phyloP scores from a whole-genome alignment of 1,140 invertebrate genomes.

The Phortica variegata region DNA sequence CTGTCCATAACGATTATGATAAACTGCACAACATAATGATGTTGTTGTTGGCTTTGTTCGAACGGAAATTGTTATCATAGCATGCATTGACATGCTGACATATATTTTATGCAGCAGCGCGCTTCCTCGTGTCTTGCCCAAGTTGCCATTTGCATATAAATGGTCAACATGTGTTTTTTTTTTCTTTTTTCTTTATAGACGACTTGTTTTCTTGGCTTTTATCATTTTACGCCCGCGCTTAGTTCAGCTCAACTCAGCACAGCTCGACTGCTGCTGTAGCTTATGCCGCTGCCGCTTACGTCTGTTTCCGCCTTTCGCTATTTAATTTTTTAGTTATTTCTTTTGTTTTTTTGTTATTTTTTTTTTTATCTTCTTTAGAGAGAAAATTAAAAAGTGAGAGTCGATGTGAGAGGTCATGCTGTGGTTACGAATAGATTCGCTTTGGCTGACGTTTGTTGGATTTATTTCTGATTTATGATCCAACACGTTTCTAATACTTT shows the following conservation, averaged over 20 bases:
- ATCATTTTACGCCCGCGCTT: constrained; percentile 35
- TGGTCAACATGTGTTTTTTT: constrained; percentile 33
- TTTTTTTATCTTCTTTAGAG: no score
- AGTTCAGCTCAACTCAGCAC: no score
- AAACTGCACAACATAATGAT: no score
- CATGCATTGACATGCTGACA: constrained; percentile 40
- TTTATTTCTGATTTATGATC: constrained; percentile 34
- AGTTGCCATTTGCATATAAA: constrained; percentile 49
- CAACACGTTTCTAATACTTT: constrained; percentile 16
- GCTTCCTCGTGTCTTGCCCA: no score
- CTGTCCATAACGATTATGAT: no score
- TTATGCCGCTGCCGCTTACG: no score
- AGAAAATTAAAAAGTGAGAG: constrained; percentile 45
- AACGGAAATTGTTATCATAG: no score
- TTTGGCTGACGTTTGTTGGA: constrained; percentile 10
- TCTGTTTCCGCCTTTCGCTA: constrained; percentile 34
- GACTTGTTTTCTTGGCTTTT: no score
- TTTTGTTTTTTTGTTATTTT: no score
- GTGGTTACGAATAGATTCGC: constrained; percentile 19
- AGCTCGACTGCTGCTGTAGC: no score
- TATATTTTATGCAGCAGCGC: constrained; percentile 19
- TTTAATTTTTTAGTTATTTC: not conserved
- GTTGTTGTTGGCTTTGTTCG: no score
- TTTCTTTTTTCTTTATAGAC: no score
- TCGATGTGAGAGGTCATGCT: constrained; percentile 6